Evolutionary conservation across 2,113 vertebrate species (phyloP).

Genomic region (Rhinolophus ferrumequinum): DNA sequence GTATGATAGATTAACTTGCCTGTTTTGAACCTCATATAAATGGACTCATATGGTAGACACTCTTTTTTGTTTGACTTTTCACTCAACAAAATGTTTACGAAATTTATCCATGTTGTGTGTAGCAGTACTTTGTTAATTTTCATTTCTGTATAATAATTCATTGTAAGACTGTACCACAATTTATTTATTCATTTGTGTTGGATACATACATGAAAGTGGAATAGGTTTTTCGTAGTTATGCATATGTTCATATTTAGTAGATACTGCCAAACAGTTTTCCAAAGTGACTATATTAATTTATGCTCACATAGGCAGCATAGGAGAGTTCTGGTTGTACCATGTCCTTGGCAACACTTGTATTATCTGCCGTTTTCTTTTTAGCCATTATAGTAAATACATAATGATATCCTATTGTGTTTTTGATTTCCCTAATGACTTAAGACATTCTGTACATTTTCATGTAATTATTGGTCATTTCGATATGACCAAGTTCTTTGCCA

Average conservation of each 20-base stretch:
- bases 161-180: background rate
- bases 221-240: background rate
- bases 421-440: background rate
- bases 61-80: constrained; percentile 24
- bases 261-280: background rate
- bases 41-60: background rate
- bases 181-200: background rate
- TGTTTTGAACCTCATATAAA: background rate
- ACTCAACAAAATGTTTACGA: background rate
- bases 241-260: constrained; percentile 22
- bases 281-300: background rate
- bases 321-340: background rate
- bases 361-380: background rate
- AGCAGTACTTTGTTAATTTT: constrained; percentile 3
- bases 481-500: background rate
- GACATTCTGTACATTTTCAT: background rate
- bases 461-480: background rate
- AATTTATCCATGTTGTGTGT: background rate
- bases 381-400: background rate
- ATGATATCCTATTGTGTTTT: background rate
- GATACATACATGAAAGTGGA: background rate
- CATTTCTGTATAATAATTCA: constrained; percentile 8
- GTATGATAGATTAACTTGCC: background rate
- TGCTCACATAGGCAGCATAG: background rate
- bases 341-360: background rate